phyloP scores from a whole-genome alignment of 2,797 vertebrate genomes.

The Tinamus major region DNA sequence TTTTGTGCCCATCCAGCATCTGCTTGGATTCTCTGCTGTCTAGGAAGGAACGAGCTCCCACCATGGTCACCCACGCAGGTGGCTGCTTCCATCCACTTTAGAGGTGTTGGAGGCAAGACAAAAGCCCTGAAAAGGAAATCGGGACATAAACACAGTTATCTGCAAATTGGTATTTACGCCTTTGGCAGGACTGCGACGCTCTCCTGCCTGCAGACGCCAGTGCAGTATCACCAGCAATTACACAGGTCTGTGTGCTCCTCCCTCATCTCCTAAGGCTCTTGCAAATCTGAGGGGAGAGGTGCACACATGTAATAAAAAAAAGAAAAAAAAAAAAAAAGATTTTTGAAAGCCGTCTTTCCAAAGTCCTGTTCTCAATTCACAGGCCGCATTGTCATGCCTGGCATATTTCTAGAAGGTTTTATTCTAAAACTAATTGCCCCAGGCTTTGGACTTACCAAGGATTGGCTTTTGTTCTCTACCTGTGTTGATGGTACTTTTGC shows the following conservation, averaged over 20 bases:
- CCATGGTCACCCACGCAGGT: background rate
- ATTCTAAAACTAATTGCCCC: conserved; percentile 26
- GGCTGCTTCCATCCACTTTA: background rate
- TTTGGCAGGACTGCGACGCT: conserved; percentile 40
- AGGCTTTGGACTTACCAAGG: background rate
- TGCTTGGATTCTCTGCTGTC: background rate
- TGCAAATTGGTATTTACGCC: conserved; percentile 19
- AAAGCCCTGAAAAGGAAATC: conserved; percentile 14
- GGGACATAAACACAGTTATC: background rate
- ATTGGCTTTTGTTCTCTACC: conserved; percentile 5
- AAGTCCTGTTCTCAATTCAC: conserved; percentile 30
- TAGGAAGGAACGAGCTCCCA: background rate
- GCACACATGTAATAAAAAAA: conserved; percentile 42
- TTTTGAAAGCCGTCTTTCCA: conserved; percentile 46
- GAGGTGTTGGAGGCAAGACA: background rate
- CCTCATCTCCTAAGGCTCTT: conserved; percentile 44
- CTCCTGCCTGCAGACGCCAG: conserved; percentile 55
- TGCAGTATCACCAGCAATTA: conserved; percentile 58
- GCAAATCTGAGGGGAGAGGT: conserved; percentile 49
- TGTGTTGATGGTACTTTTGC: background rate
- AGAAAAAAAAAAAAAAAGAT: background rate
- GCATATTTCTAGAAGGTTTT: conserved; percentile 25
- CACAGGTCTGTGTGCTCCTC: background rate
- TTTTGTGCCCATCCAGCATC: background rate
- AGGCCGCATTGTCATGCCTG: conserved; percentile 11